These are phyloP conservation scores for Gibbula magus DNA, from an alignment of 2,888 invertebrate species.

Conservation along the genomic window DNA sequence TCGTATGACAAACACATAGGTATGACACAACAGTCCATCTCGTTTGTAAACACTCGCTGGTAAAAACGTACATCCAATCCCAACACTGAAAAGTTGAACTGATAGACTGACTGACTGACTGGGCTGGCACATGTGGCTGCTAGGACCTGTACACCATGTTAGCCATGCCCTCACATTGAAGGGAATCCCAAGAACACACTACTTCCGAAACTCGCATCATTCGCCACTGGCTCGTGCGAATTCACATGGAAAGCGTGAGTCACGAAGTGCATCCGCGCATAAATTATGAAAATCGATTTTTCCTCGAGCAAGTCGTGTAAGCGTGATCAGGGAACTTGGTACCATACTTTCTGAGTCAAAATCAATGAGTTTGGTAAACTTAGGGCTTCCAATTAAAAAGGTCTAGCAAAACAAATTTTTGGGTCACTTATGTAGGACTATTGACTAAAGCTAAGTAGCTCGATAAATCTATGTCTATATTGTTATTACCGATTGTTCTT, in stretches of 20 bases:
- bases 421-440: too few relatives aligned
- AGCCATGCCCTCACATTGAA: neutral
- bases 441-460: too few relatives aligned
- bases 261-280: slow-evolving; percentile 32
- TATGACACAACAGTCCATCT: neutral
- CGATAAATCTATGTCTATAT: too few relatives aligned
- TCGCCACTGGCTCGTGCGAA: slow-evolving; percentile 21
- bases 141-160: neutral
- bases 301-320: neutral
- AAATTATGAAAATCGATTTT: slow-evolving; percentile 35
- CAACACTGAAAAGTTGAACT: neutral
- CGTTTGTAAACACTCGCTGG: neutral
- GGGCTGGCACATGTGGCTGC: neutral
- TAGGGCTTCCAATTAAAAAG: too few relatives aligned
- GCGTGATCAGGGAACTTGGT: neutral
- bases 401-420: too few relatives aligned
- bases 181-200: neutral
- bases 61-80: neutral
- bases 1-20: neutral
- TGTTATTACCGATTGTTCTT: too few relatives aligned
- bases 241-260: slow-evolving; percentile 35
- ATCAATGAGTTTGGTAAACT: too few relatives aligned
- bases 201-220: neutral
- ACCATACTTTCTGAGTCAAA: too few relatives aligned
- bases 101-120: neutral